A percentile compares a stretch with the other conserved stretches of the same genome.
phyloP scores from a whole-genome alignment of 2,113 vertebrate genomes.

The Tapirus terrestris region DNA sequence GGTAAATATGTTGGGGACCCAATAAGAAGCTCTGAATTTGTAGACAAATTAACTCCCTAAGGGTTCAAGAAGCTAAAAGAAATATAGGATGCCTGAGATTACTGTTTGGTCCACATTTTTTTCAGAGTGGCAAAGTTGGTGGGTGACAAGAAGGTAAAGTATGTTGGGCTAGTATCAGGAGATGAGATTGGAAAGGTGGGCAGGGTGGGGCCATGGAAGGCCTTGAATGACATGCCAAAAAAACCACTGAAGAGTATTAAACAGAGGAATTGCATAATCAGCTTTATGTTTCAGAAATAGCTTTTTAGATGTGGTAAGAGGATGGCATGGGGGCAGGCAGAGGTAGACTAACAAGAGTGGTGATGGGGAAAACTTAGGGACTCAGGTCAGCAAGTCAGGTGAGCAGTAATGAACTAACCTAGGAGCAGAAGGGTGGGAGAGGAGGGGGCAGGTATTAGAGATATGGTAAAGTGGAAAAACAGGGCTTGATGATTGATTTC shows the following conservation, averaged over 20 bases:
- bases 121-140: neutral
- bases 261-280: neutral
- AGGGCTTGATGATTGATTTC: neutral
- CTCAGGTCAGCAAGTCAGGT: neutral
- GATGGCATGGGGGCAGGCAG: neutral
- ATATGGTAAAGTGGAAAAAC: neutral
- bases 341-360: neutral
- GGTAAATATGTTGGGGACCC: neutral
- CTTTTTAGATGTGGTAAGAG: neutral
- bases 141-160: neutral
- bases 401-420: neutral
- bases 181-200: neutral
- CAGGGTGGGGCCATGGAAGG: neutral
- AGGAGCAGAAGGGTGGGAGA: neutral
- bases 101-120: neutral
- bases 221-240: neutral
- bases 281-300: neutral
- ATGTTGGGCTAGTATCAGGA: neutral
- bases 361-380: neutral
- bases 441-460: neutral
- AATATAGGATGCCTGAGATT: neutral
- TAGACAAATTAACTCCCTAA: neutral
- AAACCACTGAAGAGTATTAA: neutral
- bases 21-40: neutral
- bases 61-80: neutral